Conservation (phyloP, 1,140 invertebrate species). For the Batillaria attramentaria region DNA sequence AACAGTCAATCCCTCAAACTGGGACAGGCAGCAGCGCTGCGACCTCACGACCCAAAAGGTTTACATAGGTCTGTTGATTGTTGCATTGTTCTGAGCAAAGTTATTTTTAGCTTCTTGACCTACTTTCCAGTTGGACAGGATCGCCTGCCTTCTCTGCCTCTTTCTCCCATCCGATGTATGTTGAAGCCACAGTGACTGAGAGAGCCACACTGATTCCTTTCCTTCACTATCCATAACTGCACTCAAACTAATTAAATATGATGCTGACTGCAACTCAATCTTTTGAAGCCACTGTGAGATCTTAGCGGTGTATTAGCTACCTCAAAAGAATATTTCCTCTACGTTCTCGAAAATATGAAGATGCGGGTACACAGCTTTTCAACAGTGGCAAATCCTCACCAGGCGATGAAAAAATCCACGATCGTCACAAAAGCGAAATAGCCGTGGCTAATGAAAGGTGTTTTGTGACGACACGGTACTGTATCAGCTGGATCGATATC, state of each 20-base stretch:
- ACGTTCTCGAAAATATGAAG: too few species aligned
- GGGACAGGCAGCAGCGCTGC: neutral
- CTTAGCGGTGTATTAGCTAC: neutral
- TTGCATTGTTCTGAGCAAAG: constrained; percentile 9
- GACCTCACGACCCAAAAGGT: neutral
- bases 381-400: neutral
- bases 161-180: too few species aligned
- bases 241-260: too few species aligned
- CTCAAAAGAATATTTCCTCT: too few species aligned
- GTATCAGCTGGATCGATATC: constrained; percentile 17
- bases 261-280: too few species aligned
- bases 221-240: too few species aligned
- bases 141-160: too few species aligned
- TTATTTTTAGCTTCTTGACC: constrained; percentile 16
- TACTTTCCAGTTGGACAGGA: too few species aligned
- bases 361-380: too few species aligned
- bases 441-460: neutral
- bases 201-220: too few species aligned
- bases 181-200: too few species aligned
- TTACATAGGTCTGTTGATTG: constrained; percentile 1
- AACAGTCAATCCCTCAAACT: neutral
- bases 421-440: neutral
- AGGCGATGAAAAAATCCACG: neutral
- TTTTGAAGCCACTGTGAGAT: too few species aligned
- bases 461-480: constrained; percentile 12